Evolutionary conservation across 2,888 invertebrate species (phyloP).

Genomic region (Mesochorus sp.): DNA sequence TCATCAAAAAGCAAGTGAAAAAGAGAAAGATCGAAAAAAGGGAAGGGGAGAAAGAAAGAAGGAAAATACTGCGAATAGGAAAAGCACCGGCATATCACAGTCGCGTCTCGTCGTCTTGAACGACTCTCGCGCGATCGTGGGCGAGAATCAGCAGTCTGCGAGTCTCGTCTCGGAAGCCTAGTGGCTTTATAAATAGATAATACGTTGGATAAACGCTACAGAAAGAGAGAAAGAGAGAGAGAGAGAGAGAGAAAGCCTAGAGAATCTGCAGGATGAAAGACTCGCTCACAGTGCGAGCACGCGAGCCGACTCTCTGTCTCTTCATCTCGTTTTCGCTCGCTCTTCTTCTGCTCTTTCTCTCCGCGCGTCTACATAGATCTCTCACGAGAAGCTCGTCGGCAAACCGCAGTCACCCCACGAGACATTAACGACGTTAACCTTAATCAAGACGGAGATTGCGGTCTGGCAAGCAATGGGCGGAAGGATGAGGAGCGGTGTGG

Average conservation of each 20-base stretch:
- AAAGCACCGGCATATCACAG: constrained; percentile 4
- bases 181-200: constrained; percentile 76
- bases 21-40: not conserved
- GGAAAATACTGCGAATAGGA: too few relatives aligned
- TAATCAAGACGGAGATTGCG: constrained; percentile 64
- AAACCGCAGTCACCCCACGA: constrained; percentile 56
- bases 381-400: not conserved
- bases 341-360: not conserved
- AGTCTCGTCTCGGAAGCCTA: constrained; percentile 60
- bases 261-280: constrained; percentile 72
- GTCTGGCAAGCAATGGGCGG: constrained; percentile 45
- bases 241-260: too few relatives aligned
- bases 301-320: constrained; percentile 33
- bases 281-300: constrained; percentile 57
- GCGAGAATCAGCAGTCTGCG: constrained; percentile 54
- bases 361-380: too few relatives aligned
- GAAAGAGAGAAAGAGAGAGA: too few relatives aligned
- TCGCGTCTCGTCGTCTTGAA: constrained; percentile 13
- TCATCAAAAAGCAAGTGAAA: constrained; percentile 1
- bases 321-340: not conserved
- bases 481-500: not conserved
- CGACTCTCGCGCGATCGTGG: constrained; percentile 42
- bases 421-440: constrained; percentile 68
- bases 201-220: constrained; percentile 70
- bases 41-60: not conserved